Percentiles rank a stretch among this genome's conserved stretches.
These are phyloP conservation scores for Pocillopora damicornis DNA, from an alignment of 64 coral and sea anemone species.

Conservation along the genomic window DNA sequence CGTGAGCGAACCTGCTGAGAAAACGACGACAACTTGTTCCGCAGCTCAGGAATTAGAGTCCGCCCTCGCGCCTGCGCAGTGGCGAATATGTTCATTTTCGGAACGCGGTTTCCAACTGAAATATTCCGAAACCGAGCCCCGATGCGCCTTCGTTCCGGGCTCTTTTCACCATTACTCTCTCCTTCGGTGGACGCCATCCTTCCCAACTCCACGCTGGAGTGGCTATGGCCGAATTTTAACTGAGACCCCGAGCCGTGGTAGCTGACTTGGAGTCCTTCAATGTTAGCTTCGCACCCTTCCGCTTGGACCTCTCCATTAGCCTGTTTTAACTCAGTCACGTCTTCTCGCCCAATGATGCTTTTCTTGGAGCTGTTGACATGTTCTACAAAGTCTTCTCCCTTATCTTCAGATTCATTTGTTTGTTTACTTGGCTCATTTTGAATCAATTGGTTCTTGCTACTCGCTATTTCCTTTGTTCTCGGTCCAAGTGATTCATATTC, in stretches of 20 bases:
- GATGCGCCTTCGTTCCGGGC: slow-evolving; percentile 33
- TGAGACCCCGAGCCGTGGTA: neutral
- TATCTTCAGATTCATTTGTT: neutral
- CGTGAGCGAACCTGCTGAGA: slow-evolving; percentile 26
- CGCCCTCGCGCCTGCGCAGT: slow-evolving; percentile 52
- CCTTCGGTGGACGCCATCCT: neutral
- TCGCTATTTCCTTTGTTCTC: too few relatives aligned
- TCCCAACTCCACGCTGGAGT: slow-evolving; percentile 18
- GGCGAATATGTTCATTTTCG: slow-evolving; percentile 48
- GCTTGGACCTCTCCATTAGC: neutral
- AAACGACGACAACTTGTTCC: slow-evolving; percentile 63
- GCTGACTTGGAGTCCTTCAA: neutral
- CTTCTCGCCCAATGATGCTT: neutral
- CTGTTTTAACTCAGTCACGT: neutral
- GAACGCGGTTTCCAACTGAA: slow-evolving; percentile 18
- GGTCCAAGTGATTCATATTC: too few relatives aligned
- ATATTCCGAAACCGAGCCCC: slow-evolving; percentile 16
- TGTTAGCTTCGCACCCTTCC: neutral
- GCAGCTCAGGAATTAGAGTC: slow-evolving; percentile 51
- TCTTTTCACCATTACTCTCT: neutral
- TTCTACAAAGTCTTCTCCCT: neutral
- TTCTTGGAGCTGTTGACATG: neutral
- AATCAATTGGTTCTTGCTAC: too few relatives aligned
- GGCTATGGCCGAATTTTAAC: slow-evolving; percentile 11
- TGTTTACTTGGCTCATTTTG: too few relatives aligned